Percentiles rank a stretch among this genome's conserved stretches.
phyloP scores from a whole-genome alignment of 2,113 vertebrate genomes.

The Pseudorhombus dupliciocellatus region DNA sequence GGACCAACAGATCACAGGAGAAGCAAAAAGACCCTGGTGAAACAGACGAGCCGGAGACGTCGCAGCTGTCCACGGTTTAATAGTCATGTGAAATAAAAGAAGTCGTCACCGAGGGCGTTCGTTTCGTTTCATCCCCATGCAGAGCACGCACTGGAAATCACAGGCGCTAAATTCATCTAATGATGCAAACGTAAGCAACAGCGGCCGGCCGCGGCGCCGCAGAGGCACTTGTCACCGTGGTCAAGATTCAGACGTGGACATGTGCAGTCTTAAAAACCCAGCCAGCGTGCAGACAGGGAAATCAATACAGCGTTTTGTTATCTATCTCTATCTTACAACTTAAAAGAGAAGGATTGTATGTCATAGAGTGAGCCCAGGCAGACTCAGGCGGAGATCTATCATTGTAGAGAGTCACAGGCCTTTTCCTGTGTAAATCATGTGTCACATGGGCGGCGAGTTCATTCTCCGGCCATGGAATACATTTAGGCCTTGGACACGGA shows the following conservation, averaged over 20 bases:
- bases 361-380: slow-evolving; percentile 81
- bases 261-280: slow-evolving; percentile 62
- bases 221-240: slow-evolving; percentile 64
- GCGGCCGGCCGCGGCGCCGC: slow-evolving; percentile 18
- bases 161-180: slow-evolving; percentile 25
- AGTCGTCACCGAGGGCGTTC: background rate
- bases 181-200: slow-evolving; percentile 49
- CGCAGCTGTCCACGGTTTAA: background rate
- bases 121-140: background rate
- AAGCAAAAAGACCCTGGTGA: too few relatives aligned
- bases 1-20: too few relatives aligned
- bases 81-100: background rate
- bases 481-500: slow-evolving; percentile 76
- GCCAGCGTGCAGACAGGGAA: slow-evolving; percentile 73
- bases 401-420: slow-evolving; percentile 79
- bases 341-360: slow-evolving; percentile 86
- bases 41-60: background rate
- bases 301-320: slow-evolving; percentile 84
- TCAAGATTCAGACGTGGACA: slow-evolving; percentile 70
- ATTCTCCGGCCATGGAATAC: slow-evolving; percentile 85
- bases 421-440: slow-evolving; percentile 85
- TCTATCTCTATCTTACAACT: slow-evolving; percentile 84
- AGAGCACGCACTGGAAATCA: background rate
- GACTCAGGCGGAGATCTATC: slow-evolving; percentile 79
- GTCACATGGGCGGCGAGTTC: slow-evolving; percentile 84